Percentiles rank a stretch among this genome's conserved stretches.
These are phyloP conservation scores for Cyclina sinensis DNA, from an alignment of 1,140 invertebrate species.

Conservation along the genomic window DNA sequence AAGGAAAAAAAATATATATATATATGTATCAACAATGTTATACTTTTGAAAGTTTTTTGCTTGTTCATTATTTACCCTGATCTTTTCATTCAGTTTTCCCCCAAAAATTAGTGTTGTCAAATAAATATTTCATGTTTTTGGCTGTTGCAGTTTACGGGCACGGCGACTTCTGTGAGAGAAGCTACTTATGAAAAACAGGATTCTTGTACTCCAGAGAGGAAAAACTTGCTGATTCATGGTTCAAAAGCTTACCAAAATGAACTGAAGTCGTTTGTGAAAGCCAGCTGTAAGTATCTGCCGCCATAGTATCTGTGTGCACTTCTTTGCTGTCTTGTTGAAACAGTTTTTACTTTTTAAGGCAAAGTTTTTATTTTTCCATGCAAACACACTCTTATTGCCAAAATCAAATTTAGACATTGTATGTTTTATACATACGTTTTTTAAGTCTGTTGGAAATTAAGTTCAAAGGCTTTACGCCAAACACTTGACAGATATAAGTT, in stretches of 20 bases:
- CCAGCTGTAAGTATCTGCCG: background rate
- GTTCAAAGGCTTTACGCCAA: too few species aligned
- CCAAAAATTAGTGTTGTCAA: background rate
- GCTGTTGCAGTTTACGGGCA: constrained; percentile 8
- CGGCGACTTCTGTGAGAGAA: background rate
- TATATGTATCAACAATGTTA: too few species aligned
- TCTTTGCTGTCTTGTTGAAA: too few species aligned
- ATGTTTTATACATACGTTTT: too few species aligned
- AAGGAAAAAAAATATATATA: too few species aligned
- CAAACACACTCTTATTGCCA: too few species aligned
- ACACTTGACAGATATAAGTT: too few species aligned
- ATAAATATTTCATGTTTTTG: background rate
- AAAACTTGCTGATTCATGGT: background rate
- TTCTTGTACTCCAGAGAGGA: background rate
- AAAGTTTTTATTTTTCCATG: too few species aligned
- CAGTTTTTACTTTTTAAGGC: too few species aligned
- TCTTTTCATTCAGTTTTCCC: background rate
- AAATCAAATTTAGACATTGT: too few species aligned
- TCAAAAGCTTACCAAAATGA: constrained; percentile 34
- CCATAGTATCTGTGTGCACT: too few species aligned
- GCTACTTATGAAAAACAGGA: background rate
- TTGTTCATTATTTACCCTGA: background rate
- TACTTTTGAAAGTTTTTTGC: background rate
- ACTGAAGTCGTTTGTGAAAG: background rate
- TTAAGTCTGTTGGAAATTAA: too few species aligned